Evolutionary conservation across 2,113 vertebrate species (phyloP).

Genomic region (Ophthalmolycus amberensis): DNA sequence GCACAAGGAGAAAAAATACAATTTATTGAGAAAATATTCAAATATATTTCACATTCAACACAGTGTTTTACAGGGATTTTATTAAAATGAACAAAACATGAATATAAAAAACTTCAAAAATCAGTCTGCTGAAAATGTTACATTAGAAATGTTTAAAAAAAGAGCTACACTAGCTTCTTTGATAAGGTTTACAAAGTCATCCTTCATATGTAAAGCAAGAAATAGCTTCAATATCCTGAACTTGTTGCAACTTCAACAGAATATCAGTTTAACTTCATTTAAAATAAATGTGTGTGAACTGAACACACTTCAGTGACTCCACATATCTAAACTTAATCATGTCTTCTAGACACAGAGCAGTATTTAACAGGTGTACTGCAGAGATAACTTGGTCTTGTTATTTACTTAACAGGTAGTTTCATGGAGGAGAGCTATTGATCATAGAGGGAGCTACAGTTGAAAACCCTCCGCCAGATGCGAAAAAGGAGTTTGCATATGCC

Average conservation of each 20-base stretch:
- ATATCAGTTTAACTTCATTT: background rate
- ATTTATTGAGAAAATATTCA: background rate
- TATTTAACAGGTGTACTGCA: background rate
- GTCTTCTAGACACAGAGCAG: background rate
- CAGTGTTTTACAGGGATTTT: background rate
- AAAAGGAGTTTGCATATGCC: background rate
- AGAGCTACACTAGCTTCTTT: background rate
- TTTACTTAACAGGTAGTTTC: background rate
- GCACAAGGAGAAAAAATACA: background rate
- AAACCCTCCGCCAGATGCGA: background rate
- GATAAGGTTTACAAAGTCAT: background rate
- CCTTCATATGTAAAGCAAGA: background rate
- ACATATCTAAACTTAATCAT: background rate
- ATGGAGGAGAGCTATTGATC: background rate
- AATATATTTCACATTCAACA: background rate
- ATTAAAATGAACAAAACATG: constrained; percentile 5
- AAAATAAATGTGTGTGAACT: background rate
- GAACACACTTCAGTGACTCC: background rate
- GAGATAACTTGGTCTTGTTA: background rate
- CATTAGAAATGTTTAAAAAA: background rate
- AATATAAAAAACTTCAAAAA: constrained; percentile 16
- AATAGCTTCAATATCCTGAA: background rate
- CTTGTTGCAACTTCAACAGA: background rate
- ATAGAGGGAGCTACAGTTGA: background rate
- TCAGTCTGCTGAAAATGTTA: background rate